Conservation (phyloP, 1,140 invertebrate species). For the Tetraneura akinire region DNA sequence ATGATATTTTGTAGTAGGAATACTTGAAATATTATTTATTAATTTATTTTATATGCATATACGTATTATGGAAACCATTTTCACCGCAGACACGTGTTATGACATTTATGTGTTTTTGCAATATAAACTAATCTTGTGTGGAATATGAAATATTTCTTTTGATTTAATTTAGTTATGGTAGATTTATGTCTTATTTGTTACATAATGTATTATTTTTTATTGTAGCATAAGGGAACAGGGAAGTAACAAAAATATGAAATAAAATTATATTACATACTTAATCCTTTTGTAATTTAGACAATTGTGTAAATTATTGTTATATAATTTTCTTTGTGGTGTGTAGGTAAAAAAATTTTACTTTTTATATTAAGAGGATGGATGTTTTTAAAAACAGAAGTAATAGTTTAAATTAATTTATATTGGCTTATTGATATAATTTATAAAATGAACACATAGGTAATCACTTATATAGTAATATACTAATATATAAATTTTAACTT, state of each 20-base stretch:
- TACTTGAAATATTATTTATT: slow-evolving; percentile 35
- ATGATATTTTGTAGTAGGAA: too few species aligned
- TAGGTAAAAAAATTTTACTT: background rate
- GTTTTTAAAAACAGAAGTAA: too few species aligned
- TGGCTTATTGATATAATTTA: too few species aligned
- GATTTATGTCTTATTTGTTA: background rate
- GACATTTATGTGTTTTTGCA: slow-evolving; percentile 10
- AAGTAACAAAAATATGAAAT: too few species aligned
- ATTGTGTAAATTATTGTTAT: background rate
- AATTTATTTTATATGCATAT: background rate
- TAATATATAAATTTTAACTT: too few species aligned
- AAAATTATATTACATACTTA: background rate
- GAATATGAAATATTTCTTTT: background rate
- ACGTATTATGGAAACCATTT: background rate
- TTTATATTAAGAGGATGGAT: too few species aligned
- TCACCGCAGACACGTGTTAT: too few species aligned
- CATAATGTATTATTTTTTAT: background rate
- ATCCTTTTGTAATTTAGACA: background rate
- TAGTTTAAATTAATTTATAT: too few species aligned
- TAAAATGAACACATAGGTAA: too few species aligned
- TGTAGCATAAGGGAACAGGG: too few species aligned
- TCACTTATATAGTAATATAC: too few species aligned
- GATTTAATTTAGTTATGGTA: background rate
- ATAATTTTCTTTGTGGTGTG: background rate
- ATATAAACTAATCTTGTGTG: background rate